A percentile compares a stretch with the other conserved stretches of the same genome.
Conservation (phyloP, 2,888 invertebrate genomes). For the Spodoptera littoralis region DNA sequence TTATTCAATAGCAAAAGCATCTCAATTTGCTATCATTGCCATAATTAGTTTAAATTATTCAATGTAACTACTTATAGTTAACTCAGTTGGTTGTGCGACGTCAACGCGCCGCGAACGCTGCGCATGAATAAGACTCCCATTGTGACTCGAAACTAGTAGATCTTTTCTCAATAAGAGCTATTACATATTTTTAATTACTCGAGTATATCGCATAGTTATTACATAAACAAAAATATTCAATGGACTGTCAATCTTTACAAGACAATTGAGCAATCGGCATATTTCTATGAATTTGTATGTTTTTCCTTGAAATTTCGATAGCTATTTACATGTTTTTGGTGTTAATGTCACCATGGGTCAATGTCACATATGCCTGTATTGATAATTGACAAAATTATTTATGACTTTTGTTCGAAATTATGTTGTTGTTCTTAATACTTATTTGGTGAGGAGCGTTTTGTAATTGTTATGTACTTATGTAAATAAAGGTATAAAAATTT, state of each 20-base stretch:
- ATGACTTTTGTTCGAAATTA: conserved; percentile 4
- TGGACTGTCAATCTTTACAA: conserved; percentile 34
- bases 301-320: conserved; percentile 53
- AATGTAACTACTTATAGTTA: conserved; percentile 5
- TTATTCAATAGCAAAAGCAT: too few relatives aligned
- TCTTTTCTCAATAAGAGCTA: too few relatives aligned
- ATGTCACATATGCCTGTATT: conserved; percentile 55
- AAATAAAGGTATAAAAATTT: too few relatives aligned
- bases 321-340: conserved; percentile 39
- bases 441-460: background rate
- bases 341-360: conserved; percentile 60
- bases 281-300: conserved; percentile 26
- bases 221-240: conserved; percentile 25
- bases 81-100: too few relatives aligned
- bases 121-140: too few relatives aligned
- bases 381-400: conserved; percentile 43
- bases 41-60: too few relatives aligned
- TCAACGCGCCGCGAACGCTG: too few relatives aligned
- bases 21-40: too few relatives aligned
- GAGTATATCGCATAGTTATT: background rate
- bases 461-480: too few relatives aligned
- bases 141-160: too few relatives aligned
- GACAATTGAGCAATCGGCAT: conserved; percentile 29
- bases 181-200: too few relatives aligned
- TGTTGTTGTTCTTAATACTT: background rate